Conservation (phyloP, 2,113 vertebrate genomes). For the Macrotus californicus region DNA sequence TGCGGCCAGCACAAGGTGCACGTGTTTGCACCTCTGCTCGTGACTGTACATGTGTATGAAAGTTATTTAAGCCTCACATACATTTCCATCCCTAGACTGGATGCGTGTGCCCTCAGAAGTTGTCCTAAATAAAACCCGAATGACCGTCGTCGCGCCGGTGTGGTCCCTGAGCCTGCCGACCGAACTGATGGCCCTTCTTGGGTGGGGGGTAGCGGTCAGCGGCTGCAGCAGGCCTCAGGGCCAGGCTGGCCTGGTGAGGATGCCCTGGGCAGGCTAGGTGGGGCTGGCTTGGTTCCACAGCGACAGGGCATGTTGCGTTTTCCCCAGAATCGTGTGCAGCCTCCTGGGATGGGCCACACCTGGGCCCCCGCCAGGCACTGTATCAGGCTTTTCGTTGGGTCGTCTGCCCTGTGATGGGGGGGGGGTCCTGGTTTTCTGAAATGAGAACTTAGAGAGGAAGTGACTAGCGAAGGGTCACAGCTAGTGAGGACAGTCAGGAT, state of each 20-base stretch:
- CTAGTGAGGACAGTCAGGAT: not conserved
- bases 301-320: accelerated
- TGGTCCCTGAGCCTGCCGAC: not conserved
- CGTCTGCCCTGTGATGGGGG: not conserved
- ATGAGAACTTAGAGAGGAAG: not conserved
- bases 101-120: constrained; percentile 66
- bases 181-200: not conserved
- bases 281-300: accelerated
- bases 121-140: constrained; percentile 75
- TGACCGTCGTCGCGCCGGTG: not conserved
- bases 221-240: not conserved
- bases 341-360: not conserved
- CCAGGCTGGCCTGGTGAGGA: not conserved
- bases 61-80: constrained; percentile 74
- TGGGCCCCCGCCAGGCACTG: not conserved
- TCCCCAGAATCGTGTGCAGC: accelerated
- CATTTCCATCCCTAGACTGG: constrained; percentile 58
- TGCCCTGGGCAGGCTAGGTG: not conserved
- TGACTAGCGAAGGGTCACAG: not conserved
- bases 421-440: not conserved
- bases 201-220: not conserved
- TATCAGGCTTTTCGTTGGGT: accelerated
- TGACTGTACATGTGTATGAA: constrained; percentile 78
- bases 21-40: constrained; percentile 67
- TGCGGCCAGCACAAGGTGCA: constrained; percentile 57